Conservation (phyloP, 2,888 invertebrate genomes). For the Meiosimyza decipiens region DNA sequence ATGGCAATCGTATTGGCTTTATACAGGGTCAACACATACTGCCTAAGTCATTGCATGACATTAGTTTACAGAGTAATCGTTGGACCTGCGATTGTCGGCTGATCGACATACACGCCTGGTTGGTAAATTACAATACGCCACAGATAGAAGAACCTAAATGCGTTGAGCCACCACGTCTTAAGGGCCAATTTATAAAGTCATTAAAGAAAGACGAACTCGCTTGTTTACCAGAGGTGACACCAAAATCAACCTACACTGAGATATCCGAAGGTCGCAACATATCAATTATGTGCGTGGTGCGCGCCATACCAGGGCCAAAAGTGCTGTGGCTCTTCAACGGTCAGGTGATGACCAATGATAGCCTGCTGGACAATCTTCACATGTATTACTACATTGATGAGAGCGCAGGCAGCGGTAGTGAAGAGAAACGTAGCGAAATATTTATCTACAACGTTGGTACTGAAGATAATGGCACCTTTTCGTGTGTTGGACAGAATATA, state of each 20-base stretch:
- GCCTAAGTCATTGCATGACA: conserved; percentile 81
- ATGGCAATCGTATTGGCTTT: conserved; percentile 82
- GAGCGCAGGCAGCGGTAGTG: conserved; percentile 70
- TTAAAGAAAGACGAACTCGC: conserved; percentile 79
- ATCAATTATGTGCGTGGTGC: conserved; percentile 82
- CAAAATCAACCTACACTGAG: conserved; percentile 80
- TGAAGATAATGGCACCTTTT: conserved; percentile 87
- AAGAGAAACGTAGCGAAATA: conserved; percentile 82
- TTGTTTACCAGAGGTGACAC: conserved; percentile 82
- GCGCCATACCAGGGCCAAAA: conserved; percentile 83
- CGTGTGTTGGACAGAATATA: conserved; percentile 86
- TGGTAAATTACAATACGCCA: conserved; percentile 80
- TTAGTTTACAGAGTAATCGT: conserved; percentile 86
- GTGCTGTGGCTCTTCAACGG: conserved; percentile 88
- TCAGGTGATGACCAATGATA: conserved; percentile 81
- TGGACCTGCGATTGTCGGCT: conserved; percentile 91
- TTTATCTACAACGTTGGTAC: conserved; percentile 81
- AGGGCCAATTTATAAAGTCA: conserved; percentile 75
- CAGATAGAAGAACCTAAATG: conserved; percentile 84
- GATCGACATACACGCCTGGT: conserved; percentile 81
- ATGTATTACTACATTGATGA: conserved; percentile 79
- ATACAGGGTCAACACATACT: conserved; percentile 78
- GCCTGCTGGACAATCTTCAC: conserved; percentile 75
- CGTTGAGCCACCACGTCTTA: conserved; percentile 75
- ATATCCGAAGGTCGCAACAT: conserved; percentile 84